Percentiles rank a stretch among this genome's conserved stretches.
phyloP scores from a whole-genome alignment of 2,113 vertebrate genomes.

The Myrmophylax atrothorax region DNA sequence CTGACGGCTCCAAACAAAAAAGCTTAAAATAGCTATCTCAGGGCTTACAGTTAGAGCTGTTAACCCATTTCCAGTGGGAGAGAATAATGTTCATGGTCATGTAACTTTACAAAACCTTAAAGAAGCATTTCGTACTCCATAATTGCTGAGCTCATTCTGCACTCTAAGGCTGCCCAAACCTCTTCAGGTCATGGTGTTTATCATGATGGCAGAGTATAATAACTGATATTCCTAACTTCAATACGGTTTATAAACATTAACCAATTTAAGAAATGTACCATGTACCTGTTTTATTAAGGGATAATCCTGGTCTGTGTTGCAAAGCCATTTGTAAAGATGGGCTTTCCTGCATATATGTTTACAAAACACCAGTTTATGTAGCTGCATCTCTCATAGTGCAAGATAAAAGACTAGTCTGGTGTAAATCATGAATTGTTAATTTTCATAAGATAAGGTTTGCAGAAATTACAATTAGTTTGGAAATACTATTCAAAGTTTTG shows the following conservation, averaged over 20 bases:
- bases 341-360: background rate
- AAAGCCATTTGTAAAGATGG: background rate
- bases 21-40: conserved; percentile 72
- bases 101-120: background rate
- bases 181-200: background rate
- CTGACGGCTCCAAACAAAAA: conserved; percentile 66
- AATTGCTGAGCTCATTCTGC: background rate
- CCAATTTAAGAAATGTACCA: background rate
- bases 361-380: background rate
- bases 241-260: background rate
- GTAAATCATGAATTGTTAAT: background rate
- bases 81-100: background rate
- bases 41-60: conserved; percentile 42
- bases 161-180: background rate
- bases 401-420: background rate
- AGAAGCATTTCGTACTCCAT: background rate
- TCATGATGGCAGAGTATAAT: background rate
- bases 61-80: conserved; percentile 48
- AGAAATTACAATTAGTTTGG: background rate
- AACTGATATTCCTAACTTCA: background rate
- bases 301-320: background rate
- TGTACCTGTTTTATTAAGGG: background rate
- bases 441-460: background rate
- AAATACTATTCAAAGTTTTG: background rate
- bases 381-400: background rate